Conservation (phyloP, 2,888 invertebrate genomes). For the Hololepta plana region DNA sequence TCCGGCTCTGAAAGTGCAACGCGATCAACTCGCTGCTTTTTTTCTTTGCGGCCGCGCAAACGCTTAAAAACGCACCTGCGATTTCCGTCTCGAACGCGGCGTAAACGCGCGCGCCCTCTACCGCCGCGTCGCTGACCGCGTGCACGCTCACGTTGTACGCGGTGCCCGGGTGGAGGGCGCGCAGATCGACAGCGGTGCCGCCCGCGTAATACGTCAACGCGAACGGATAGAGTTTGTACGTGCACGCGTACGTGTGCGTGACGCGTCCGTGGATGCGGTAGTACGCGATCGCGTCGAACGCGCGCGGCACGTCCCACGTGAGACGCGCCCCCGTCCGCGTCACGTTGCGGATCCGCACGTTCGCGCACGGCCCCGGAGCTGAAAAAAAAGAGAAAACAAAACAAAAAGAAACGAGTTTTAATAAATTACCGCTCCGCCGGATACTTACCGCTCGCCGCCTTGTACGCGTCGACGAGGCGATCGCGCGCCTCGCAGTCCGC, state of each 20-base stretch:
- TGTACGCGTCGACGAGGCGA: conserved; percentile 16
- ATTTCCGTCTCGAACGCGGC: conserved; percentile 47
- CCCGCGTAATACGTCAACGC: conserved; percentile 41
- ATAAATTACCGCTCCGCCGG: neutral
- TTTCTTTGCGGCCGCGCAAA: no score
- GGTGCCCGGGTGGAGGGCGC: conserved; percentile 54
- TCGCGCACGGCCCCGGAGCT: conserved; percentile 53
- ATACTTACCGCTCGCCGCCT: conserved; percentile 18
- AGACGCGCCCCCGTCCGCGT: conserved; percentile 44
- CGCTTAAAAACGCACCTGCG: conserved; percentile 29
- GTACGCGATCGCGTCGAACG: conserved; percentile 31
- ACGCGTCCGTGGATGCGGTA: conserved; percentile 37
- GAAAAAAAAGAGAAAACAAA: conserved; percentile 8
- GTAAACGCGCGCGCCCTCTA: conserved; percentile 37
- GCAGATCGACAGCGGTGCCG: conserved; percentile 36
- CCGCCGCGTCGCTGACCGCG: conserved; percentile 40
- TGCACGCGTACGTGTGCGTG: conserved; percentile 37
- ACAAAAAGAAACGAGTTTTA: neutral
- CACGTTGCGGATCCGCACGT: conserved; percentile 35
- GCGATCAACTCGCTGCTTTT: neutral
- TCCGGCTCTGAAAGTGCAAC: conserved; percentile 30
- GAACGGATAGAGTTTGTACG: conserved; percentile 28
- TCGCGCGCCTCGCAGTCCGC: conserved; percentile 13
- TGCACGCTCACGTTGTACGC: conserved; percentile 55
- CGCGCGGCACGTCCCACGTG: conserved; percentile 38